Conservation (phyloP, 2,113 vertebrate genomes). For the Trichomycterus rosablanca region DNA sequence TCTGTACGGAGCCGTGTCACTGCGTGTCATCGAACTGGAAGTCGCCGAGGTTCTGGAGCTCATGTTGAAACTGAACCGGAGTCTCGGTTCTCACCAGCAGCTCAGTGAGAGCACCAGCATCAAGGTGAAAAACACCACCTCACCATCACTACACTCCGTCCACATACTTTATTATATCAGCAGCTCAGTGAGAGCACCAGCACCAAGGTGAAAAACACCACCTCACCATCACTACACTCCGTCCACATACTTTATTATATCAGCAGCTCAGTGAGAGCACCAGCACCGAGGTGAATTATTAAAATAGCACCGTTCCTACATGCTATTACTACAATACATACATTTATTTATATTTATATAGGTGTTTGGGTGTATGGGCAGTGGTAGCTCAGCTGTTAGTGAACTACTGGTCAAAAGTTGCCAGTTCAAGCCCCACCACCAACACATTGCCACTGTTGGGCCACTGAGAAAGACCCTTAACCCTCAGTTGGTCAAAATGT, state of each 20-base stretch:
- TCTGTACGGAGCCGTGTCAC: slow-evolving; percentile 57
- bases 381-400: too few species aligned
- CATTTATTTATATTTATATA: too few species aligned
- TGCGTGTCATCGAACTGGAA: slow-evolving; percentile 63
- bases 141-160: neutral
- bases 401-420: too few species aligned
- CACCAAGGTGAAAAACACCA: slow-evolving; percentile 44
- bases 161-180: slow-evolving; percentile 13
- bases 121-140: slow-evolving; percentile 45
- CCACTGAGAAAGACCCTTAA: too few species aligned
- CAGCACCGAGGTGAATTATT: slow-evolving; percentile 49
- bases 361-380: too few species aligned
- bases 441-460: too few species aligned
- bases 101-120: neutral
- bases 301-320: neutral
- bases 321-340: neutral
- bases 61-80: slow-evolving; percentile 55
- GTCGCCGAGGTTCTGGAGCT: slow-evolving; percentile 53
- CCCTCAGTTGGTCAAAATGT: too few species aligned
- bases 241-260: neutral
- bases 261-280: slow-evolving; percentile 15
- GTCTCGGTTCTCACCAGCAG: slow-evolving; percentile 4
- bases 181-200: neutral
- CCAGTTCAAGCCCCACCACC: too few species aligned
- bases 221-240: neutral